Percentiles rank a stretch among this genome's conserved stretches.
Evolutionary conservation across 2,113 vertebrate species (phyloP).

Genomic region (Ondatra zibethicus): DNA sequence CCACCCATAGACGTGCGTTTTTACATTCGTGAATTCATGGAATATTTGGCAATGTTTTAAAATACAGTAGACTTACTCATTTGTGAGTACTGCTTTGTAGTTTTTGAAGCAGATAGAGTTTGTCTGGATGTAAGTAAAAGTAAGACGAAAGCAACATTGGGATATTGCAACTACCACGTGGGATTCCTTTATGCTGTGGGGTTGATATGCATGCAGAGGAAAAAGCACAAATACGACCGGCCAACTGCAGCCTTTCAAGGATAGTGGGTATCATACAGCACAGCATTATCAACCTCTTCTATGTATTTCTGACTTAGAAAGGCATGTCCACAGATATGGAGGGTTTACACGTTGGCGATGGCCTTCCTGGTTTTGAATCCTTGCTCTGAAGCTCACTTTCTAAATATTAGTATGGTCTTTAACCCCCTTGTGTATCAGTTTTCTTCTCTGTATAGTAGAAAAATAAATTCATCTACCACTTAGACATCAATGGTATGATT

Average conservation of each 20-base stretch:
- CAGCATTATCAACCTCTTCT: not conserved
- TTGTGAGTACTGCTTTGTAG: not conserved
- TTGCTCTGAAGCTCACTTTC: not conserved
- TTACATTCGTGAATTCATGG: not conserved
- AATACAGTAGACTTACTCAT: not conserved
- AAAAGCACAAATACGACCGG: not conserved
- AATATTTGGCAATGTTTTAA: conserved; percentile 15
- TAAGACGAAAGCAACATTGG: not conserved
- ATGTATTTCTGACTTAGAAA: not conserved
- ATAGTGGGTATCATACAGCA: not conserved
- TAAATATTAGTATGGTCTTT: not conserved
- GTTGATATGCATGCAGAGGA: not conserved
- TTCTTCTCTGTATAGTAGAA: not conserved
- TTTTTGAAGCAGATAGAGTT: not conserved
- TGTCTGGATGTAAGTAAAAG: conserved; percentile 9
- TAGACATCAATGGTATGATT: not conserved
- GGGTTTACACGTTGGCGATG: not conserved
- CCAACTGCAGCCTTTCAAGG: not conserved
- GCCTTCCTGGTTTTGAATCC: not conserved
- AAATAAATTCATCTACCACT: not conserved
- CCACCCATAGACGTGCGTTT: not conserved
- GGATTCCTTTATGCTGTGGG: not conserved
- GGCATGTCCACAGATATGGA: not conserved
- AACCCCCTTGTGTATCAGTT: not conserved
- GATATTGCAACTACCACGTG: not conserved